Evolutionary conservation across 2,888 invertebrate genomes (phyloP).

Genomic region (Aromia moschata): DNA sequence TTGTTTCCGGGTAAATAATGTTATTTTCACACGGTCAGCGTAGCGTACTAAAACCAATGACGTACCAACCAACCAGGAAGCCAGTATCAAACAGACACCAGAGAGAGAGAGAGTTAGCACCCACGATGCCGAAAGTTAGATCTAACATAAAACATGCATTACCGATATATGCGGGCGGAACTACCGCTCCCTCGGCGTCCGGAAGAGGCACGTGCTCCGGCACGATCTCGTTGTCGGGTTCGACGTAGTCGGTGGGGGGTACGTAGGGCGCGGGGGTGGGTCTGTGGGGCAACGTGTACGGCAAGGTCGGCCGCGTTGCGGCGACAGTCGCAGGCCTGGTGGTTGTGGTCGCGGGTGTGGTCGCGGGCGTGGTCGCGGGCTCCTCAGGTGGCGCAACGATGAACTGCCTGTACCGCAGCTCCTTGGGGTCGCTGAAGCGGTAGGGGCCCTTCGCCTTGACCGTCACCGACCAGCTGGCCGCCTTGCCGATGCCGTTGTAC

Average conservation of each 20-base stretch:
- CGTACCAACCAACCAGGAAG: no score
- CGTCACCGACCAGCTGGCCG: slow-evolving; percentile 80
- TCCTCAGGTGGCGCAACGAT: slow-evolving; percentile 66
- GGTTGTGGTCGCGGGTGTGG: neutral
- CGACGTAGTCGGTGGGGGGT: slow-evolving; percentile 44
- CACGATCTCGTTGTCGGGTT: slow-evolving; percentile 46
- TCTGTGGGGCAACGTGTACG: slow-evolving; percentile 35
- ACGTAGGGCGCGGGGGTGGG: slow-evolving; percentile 36
- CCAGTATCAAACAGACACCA: no score
- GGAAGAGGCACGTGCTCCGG: slow-evolving; percentile 36
- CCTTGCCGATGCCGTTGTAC: slow-evolving; percentile 78
- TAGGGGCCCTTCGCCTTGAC: slow-evolving; percentile 78
- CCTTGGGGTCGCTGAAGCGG: slow-evolving; percentile 67
- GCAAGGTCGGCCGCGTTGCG: slow-evolving; percentile 28
- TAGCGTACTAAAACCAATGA: no score
- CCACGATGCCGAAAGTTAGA: no score
- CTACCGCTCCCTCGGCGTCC: slow-evolving; percentile 30
- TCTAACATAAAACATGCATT: slow-evolving; percentile 38
- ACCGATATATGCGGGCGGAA: slow-evolving; percentile 42
- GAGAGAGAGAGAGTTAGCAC: no score
- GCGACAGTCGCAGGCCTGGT: slow-evolving; percentile 27
- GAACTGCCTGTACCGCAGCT: slow-evolving; percentile 69
- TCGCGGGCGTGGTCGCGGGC: slow-evolving; percentile 54
- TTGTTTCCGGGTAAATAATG: no score
- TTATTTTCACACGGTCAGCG: no score